phyloP scores from a whole-genome alignment of 2,888 invertebrate species.

The Serrognathus titanus region DNA sequence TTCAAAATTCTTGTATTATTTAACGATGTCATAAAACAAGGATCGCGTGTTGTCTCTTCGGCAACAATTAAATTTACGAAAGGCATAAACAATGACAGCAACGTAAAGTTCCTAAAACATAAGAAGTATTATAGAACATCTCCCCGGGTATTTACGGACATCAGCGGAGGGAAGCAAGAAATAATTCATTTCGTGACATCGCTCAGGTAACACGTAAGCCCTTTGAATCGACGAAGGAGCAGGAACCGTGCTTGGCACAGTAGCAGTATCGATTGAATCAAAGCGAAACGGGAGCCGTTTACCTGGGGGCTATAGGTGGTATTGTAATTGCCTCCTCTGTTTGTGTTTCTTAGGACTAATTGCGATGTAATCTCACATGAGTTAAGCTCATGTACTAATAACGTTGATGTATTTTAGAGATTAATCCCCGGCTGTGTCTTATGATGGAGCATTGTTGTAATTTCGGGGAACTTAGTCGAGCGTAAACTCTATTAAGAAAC shows the following conservation, averaged over 20 bases:
- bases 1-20: no score
- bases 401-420: slow-evolving; percentile 11
- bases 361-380: slow-evolving; percentile 30
- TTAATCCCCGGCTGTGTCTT: slow-evolving; percentile 15
- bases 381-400: slow-evolving; percentile 21
- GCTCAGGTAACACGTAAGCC: slow-evolving; percentile 18
- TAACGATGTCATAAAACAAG: no score
- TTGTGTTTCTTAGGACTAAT: slow-evolving; percentile 30
- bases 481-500: slow-evolving; percentile 7
- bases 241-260: slow-evolving; percentile 23
- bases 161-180: background rate
- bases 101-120: no score
- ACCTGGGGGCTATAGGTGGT: slow-evolving; percentile 15
- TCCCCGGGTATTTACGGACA: no score
- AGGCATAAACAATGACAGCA: no score
- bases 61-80: no score
- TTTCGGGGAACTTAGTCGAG: slow-evolving; percentile 10
- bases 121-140: no score
- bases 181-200: slow-evolving; percentile 13
- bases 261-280: slow-evolving; percentile 30
- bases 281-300: slow-evolving; percentile 21
- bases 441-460: slow-evolving; percentile 15
- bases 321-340: slow-evolving; percentile 29
- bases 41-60: no score
- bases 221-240: slow-evolving; percentile 9